Evolutionary conservation across 2,797 vertebrate species (phyloP), one percentile per base, ranked within the genome.

Genomic region (Epinephelus awoara): DNA sequence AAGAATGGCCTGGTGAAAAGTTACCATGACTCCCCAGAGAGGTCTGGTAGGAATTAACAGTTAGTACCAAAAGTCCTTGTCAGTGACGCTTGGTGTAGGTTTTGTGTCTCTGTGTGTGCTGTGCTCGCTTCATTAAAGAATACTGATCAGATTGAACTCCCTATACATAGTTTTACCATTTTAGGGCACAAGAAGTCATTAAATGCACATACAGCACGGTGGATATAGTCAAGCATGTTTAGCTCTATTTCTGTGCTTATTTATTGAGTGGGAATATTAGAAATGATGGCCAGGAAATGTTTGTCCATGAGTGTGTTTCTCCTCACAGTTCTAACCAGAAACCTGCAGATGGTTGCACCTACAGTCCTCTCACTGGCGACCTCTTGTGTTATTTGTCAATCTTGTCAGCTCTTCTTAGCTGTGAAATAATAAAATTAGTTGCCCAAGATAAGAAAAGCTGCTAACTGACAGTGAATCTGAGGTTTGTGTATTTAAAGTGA

Each of bases 21-120:
- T 90, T 77, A 38, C 83, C 83, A 83, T 72, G 87, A 75, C 89
- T 75, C 75, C 79, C 57, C 56, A 8, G 54, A 65, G 82, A 63
- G 44, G 17, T 66, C 69, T 75, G 79, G 13, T 23, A 46, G 67
- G 83, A 89, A 86, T 82, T 81, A 86, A 83, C 77, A 80, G 71
- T 82, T 56, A 34, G 55, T 49, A 61, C 63, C 42, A 78, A 75
- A 77, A 67, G 61, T 79, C 64, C 59, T 61, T 52, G 47, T 68
- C 70, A 57, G 25, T 77, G 62, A 77, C 66, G 59, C 23, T 49
- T 46, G 9, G 67, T 61, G n/a, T 77, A 49, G 6, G 17, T 62
- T 34, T 77, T 50, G 15, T 59, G 19, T 58, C 15, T 11, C 51
- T 51, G 57, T 59, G n/a, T 51, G 17, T 38, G 12, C 9, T n/a